Evolutionary conservation across 2,888 invertebrate species (phyloP), one percentile per base, ranked within the genome.

Genomic region (Himalopsyche tibetana): DNA sequence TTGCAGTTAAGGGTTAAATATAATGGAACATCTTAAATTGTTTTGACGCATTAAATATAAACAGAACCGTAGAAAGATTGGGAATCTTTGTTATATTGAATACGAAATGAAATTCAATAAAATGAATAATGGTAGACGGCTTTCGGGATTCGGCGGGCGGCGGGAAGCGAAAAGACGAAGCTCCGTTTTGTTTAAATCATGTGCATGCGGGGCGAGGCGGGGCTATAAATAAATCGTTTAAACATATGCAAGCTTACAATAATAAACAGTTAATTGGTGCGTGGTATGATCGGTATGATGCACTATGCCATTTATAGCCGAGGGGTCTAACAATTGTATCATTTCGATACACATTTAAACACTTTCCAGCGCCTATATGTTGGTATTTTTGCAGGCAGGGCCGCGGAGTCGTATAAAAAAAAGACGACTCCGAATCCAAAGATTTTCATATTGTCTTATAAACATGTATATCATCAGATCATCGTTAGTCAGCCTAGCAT

Each of bases 161-260:
- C 36, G 15, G 38, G 36, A 36, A 12, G 74, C 36, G 36, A 74
- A 11, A 36, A 74, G 74, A 36, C 15, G 36, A 38, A 38, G 19
- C 28, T 19, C 28, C 69, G 69, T 74, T 74, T 74, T 74, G 38
- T 74, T 74, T 74, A 74, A 74, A 38, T 36, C 74, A 74, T 74
- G 36, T 36, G 36, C 36, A 36, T 36, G 74, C 74, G 74, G 36
- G 74, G 5, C 74, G 15, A 36, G 11, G 74, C 74, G 74, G 36
- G 74, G 5, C 74, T 74, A 74, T 36, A 38, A 74, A 74, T 74
- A 74, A 19, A 74, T 74, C 74, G 15, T 74, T 36, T 36, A 36
- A 36, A 74, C 36, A 36, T 74, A 28, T 74, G 74, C 74, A 36
- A 74, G 74, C 74, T 74, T 74, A 38, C 74, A 74, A 36, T 36